phyloP scores from a whole-genome alignment of 2,113 vertebrate genomes.

The Tricholaema leucomelas region DNA sequence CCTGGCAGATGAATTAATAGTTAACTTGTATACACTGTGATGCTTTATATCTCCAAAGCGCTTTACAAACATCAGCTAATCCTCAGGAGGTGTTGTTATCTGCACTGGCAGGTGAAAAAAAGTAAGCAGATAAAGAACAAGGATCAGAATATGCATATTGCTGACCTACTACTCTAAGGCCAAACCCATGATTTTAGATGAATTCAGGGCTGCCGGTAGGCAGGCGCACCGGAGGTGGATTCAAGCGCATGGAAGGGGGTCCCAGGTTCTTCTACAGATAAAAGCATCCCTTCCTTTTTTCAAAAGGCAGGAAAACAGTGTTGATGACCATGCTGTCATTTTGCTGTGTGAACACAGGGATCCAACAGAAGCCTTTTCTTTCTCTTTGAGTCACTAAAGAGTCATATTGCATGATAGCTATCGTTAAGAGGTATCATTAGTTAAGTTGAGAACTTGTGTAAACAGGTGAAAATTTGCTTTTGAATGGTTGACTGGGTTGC shows the following conservation, averaged over 20 bases:
- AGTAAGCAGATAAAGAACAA: background rate
- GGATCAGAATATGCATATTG: slow-evolving; percentile 35
- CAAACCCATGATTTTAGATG: background rate
- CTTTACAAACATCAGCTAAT: slow-evolving; percentile 20
- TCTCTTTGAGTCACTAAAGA: background rate
- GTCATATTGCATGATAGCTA: background rate
- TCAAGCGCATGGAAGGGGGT: background rate
- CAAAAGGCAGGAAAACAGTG: background rate
- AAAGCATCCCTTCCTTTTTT: background rate
- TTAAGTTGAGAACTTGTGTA: background rate
- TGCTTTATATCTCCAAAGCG: slow-evolving; percentile 20
- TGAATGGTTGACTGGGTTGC: background rate
- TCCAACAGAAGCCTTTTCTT: background rate
- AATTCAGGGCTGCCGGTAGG: background rate
- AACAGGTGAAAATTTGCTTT: background rate
- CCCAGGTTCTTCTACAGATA: background rate
- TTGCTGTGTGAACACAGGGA: background rate
- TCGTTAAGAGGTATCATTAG: background rate
- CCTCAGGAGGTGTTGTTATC: slow-evolving; percentile 51
- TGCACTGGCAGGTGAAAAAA: slow-evolving; percentile 44
- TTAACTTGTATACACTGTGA: background rate
- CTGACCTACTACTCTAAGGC: slow-evolving; percentile 1
- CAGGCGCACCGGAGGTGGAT: background rate
- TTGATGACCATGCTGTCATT: background rate
- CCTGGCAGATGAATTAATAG: slow-evolving; percentile 45